These are phyloP conservation scores for Xiphophorus birchmanni DNA, from an alignment of 2,797 vertebrate genomes.

Conservation along the genomic window DNA sequence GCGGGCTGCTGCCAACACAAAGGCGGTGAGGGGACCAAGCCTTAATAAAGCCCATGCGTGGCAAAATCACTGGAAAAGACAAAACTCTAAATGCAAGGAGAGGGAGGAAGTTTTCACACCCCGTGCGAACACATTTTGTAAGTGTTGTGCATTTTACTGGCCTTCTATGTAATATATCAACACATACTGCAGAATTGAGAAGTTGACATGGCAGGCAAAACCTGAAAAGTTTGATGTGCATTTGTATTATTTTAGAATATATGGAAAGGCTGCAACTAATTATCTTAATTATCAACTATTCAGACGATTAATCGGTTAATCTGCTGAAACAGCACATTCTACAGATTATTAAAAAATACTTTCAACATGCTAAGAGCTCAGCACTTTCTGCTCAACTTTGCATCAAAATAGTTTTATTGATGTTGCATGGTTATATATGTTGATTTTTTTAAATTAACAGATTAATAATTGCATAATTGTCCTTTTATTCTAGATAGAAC, in stretches of 20 bases:
- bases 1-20: conserved; percentile 62
- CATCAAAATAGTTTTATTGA: too few relatives aligned
- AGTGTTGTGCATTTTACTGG: neutral
- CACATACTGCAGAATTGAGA: neutral
- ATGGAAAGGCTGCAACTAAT: too few relatives aligned
- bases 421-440: too few relatives aligned
- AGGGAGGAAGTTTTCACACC: conserved; percentile 2
- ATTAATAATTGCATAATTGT: too few relatives aligned
- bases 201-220: neutral
- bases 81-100: conserved; percentile 15
- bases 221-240: neutral
- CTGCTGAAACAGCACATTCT: too few relatives aligned
- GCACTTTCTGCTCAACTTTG: too few relatives aligned
- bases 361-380: too few relatives aligned
- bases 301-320: too few relatives aligned
- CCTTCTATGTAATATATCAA: neutral
- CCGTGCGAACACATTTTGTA: neutral
- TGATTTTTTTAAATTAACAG: too few relatives aligned
- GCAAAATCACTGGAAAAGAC: conserved; percentile 22
- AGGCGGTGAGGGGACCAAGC: conserved; percentile 57
- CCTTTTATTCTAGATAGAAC: too few relatives aligned
- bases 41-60: conserved; percentile 38
- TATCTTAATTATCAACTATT: too few relatives aligned
- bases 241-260: neutral
- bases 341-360: too few relatives aligned